Evolutionary conservation across 1,140 invertebrate species (phyloP).

Genomic region (Harlomillsia oculata): DNA sequence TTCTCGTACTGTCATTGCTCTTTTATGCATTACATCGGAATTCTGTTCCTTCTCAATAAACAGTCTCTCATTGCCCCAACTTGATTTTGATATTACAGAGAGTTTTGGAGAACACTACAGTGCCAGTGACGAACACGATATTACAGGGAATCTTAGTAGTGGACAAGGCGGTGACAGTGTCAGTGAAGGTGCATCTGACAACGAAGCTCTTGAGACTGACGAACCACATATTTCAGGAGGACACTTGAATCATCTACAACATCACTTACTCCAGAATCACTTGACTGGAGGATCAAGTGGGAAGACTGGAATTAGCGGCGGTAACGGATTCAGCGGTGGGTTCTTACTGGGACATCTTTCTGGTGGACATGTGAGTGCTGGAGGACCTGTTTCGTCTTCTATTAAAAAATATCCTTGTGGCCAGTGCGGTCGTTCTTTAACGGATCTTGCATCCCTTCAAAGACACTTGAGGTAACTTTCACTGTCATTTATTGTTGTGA

Average conservation of each 20-base stretch:
- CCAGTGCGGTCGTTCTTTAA: slow-evolving; percentile 32
- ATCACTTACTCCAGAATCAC: slow-evolving; percentile 9
- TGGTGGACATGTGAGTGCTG: not conserved
- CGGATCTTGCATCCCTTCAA: slow-evolving; percentile 33
- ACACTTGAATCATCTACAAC: slow-evolving; percentile 4
- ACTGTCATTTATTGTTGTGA: not conserved
- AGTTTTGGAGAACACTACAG: too few species aligned
- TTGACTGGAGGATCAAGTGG: slow-evolving; percentile 1
- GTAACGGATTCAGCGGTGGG: slow-evolving; percentile 19
- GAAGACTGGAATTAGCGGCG: slow-evolving; percentile 13
- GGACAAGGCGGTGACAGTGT: slow-evolving; percentile 1
- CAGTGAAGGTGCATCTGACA: slow-evolving; percentile 13
- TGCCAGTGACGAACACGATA: too few species aligned
- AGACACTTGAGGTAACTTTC: slow-evolving; percentile 32
- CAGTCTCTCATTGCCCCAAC: too few species aligned
- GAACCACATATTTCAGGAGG: slow-evolving; percentile 16
- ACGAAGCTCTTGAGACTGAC: slow-evolving; percentile 11
- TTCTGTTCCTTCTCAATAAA: too few species aligned
- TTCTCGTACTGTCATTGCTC: not conserved
- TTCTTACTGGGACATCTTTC: slow-evolving; percentile 29
- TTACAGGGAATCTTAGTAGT: not conserved
- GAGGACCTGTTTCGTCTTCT: not conserved
- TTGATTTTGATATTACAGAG: too few species aligned
- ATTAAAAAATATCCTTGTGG: slow-evolving; percentile 34
- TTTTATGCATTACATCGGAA: not conserved